Percentiles rank a stretch among this genome's conserved stretches.
phyloP scores from a whole-genome alignment of 2,888 invertebrate species.

The Heliconius hortense region DNA sequence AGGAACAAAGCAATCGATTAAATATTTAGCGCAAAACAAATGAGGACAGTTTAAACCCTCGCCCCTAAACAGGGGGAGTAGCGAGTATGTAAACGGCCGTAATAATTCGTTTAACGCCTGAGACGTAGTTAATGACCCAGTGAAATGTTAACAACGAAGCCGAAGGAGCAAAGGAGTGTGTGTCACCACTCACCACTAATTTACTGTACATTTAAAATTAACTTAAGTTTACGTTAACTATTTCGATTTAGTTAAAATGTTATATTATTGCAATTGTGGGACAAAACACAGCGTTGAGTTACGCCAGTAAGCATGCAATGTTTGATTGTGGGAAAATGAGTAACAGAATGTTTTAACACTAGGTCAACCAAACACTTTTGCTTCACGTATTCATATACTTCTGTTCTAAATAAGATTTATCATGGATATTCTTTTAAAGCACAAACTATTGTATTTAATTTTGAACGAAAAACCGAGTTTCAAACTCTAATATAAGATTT shows the following conservation, averaged over 20 bases:
- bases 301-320: no score
- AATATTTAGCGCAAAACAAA: conserved; percentile 57
- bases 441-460: no score
- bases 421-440: no score
- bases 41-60: conserved; percentile 57
- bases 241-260: not conserved
- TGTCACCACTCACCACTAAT: conserved; percentile 28
- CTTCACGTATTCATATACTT: no score
- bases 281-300: no score
- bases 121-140: conserved; percentile 65
- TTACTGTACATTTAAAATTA: conserved; percentile 24
- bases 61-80: conserved; percentile 54
- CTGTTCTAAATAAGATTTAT: no score
- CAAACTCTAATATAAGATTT: no score
- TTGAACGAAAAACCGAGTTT: no score
- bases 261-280: not conserved
- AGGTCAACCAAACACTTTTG: no score
- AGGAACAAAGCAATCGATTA: conserved; percentile 51
- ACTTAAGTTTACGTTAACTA: conserved; percentile 10
- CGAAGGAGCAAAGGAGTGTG: conserved; percentile 43
- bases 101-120: conserved; percentile 61
- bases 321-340: no score
- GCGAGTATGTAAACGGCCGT: conserved; percentile 56
- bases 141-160: conserved; percentile 55
- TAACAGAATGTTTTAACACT: no score